Percentiles rank a stretch among this genome's conserved stretches.
These are phyloP conservation scores for Geotrupes spiniger DNA, from an alignment of 2,888 invertebrate genomes.

Conservation along the genomic window DNA sequence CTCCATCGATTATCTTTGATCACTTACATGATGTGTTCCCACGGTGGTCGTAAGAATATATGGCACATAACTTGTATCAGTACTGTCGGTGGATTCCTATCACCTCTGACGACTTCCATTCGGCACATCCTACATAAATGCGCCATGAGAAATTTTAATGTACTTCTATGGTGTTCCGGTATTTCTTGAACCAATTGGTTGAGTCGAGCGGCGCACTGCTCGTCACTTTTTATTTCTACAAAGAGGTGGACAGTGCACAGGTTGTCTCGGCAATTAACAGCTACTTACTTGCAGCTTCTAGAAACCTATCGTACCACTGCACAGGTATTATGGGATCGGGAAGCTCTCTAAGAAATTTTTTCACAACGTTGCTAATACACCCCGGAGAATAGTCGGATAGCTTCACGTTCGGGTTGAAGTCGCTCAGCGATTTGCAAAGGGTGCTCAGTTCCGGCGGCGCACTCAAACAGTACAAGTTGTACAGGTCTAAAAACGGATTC, in stretches of 20 bases:
- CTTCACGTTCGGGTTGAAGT: constrained; percentile 46
- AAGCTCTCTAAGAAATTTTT: constrained; percentile 70
- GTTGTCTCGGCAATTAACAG: constrained; percentile 10
- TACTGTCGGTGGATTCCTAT: constrained; percentile 63
- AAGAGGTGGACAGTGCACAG: constrained; percentile 6
- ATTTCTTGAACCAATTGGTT: constrained; percentile 58
- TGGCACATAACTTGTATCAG: constrained; percentile 71
- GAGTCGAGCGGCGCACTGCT: constrained; percentile 56
- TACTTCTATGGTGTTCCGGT: constrained; percentile 62
- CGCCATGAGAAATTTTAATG: constrained; percentile 63
- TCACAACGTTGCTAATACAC: constrained; percentile 61
- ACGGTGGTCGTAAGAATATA: constrained; percentile 70
- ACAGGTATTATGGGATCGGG: constrained; percentile 75
- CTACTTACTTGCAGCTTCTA: constrained; percentile 53
- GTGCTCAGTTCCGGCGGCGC: constrained; percentile 60
- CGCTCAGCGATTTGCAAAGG: constrained; percentile 54
- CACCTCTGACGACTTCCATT: constrained; percentile 62
- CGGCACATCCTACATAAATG: constrained; percentile 71
- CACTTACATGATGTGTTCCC: constrained; percentile 73
- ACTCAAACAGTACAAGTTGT: constrained; percentile 64
- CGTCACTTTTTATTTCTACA: constrained; percentile 54
- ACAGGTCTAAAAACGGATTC: constrained; percentile 57
- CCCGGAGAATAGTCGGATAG: constrained; percentile 53
- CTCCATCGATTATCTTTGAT: no score
- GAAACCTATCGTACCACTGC: constrained; percentile 68